Evolutionary conservation across 92 coral and sea anemone genomes (phyloP).

Genomic region (Parazoanthus swiftii): DNA sequence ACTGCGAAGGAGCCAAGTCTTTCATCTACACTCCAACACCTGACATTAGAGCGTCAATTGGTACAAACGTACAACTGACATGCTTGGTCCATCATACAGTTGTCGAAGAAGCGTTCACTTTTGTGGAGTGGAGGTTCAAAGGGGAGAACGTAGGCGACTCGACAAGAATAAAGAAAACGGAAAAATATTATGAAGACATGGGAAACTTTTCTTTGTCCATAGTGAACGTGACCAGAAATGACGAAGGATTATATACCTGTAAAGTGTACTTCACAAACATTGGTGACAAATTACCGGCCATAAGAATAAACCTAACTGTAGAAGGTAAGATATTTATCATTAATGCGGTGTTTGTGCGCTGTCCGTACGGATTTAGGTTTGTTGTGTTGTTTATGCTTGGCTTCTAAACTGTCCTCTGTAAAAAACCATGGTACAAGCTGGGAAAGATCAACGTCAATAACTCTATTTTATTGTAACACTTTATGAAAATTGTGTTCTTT

Average conservation of each 20-base stretch:
- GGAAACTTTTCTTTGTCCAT: background rate
- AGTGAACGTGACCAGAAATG: background rate
- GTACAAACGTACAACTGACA: background rate
- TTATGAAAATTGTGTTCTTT: too few species aligned
- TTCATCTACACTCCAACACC: background rate
- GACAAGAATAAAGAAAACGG: background rate
- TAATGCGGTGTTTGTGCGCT: too few species aligned
- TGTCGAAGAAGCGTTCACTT: background rate
- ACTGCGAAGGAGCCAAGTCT: background rate
- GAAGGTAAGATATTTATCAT: background rate
- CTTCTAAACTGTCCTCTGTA: too few species aligned
- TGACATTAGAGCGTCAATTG: background rate
- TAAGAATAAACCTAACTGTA: background rate
- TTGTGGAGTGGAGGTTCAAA: background rate
- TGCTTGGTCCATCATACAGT: background rate
- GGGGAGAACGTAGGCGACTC: background rate
- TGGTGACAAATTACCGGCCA: background rate
- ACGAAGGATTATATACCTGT: background rate
- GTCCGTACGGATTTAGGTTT: background rate
- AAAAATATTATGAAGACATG: background rate
- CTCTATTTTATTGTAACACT: too few species aligned
- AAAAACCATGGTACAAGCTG: too few species aligned
- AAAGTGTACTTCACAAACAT: background rate
- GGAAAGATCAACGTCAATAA: too few species aligned
- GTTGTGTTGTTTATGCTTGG: too few species aligned